phyloP scores from a whole-genome alignment of 2,888 invertebrate species.

The Pseudococcus viburni region DNA sequence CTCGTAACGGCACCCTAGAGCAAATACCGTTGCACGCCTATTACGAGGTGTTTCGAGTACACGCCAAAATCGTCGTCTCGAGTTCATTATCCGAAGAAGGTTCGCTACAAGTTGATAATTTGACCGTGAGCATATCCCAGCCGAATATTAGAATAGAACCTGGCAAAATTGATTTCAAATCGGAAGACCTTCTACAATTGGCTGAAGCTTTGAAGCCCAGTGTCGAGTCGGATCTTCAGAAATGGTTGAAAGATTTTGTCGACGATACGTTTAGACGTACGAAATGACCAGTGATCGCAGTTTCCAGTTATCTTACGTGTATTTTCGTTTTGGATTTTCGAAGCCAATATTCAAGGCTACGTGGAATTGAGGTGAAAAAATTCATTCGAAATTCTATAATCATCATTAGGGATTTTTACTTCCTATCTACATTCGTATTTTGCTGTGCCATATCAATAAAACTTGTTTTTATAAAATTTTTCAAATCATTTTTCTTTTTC shows the following conservation, averaged over 20 bases:
- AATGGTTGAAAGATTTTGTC: constrained; percentile 35
- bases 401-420: too few species aligned
- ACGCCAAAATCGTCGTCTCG: neutral
- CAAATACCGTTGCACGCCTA: neutral
- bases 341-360: too few species aligned
- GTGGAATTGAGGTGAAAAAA: too few species aligned
- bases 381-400: too few species aligned
- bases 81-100: neutral
- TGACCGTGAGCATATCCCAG: neutral
- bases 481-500: too few species aligned
- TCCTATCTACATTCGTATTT: too few species aligned
- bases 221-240: neutral
- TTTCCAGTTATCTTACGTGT: too few species aligned
- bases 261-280: neutral
- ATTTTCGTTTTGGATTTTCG: too few species aligned
- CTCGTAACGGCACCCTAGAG: neutral
- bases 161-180: constrained; percentile 5
- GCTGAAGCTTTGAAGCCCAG: constrained; percentile 13
- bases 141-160: neutral
- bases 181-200: neutral
- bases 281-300: neutral
- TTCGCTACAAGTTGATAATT: neutral
- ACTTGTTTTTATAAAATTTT: too few species aligned
- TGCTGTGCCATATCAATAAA: too few species aligned
- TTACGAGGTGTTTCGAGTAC: neutral